Conservation (phyloP, 2,888 invertebrate genomes). For the Drosophila siamana region DNA sequence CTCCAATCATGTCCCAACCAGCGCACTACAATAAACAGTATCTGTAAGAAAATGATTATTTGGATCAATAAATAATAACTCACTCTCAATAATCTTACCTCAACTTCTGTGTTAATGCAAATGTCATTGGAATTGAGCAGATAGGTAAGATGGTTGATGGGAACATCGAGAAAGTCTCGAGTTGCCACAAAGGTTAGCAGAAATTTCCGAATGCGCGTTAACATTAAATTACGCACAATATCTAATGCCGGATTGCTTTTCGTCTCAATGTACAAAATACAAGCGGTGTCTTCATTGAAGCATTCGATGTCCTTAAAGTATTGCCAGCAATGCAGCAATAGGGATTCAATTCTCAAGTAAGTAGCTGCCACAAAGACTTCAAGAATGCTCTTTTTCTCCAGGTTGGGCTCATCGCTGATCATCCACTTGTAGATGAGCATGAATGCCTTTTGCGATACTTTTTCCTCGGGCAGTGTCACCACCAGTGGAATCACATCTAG, state of each 20-base stretch:
- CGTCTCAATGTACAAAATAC: constrained; percentile 85
- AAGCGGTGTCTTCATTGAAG: constrained; percentile 89
- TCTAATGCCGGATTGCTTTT: constrained; percentile 84
- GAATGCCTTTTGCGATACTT: constrained; percentile 87
- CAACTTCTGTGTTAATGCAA: constrained; percentile 89
- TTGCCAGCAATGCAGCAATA: constrained; percentile 87
- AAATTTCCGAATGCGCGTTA: constrained; percentile 90
- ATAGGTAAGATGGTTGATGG: constrained; percentile 88
- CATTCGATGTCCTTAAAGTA: constrained; percentile 90
- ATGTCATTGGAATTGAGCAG: constrained; percentile 90
- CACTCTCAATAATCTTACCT: constrained; percentile 47
- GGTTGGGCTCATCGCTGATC: constrained; percentile 89
- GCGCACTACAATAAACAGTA: constrained; percentile 91
- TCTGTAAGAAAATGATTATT: constrained; percentile 82
- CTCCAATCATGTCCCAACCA: constrained; percentile 92
- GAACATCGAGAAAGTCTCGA: constrained; percentile 89
- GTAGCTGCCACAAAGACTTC: constrained; percentile 64
- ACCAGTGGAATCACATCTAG: constrained; percentile 31
- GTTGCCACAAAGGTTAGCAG: constrained; percentile 91
- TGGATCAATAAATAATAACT: constrained; percentile 24
- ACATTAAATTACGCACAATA: constrained; percentile 76
- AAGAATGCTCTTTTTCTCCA: constrained; percentile 84
- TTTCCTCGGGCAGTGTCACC: constrained; percentile 68
- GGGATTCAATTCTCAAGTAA: constrained; percentile 71
- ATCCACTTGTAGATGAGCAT: constrained; percentile 92